Evolutionary conservation across 1,140 invertebrate genomes (phyloP).

Genomic region (Apis florea): DNA sequence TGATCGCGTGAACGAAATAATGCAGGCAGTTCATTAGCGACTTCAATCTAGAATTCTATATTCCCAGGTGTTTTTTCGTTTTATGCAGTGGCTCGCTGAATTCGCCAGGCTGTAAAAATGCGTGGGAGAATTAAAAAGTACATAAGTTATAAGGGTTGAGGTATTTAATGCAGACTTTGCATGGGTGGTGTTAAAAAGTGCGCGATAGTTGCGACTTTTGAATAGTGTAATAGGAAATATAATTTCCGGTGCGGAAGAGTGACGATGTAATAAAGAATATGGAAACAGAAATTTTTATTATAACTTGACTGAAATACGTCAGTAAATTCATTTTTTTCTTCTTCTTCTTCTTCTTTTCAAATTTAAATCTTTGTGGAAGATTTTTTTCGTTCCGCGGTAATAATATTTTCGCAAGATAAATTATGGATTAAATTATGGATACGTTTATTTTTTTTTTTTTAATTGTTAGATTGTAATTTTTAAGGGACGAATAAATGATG

Average conservation of each 20-base stretch:
- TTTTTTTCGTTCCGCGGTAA: background rate
- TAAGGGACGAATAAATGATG: too few relatives aligned
- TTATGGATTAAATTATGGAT: too few relatives aligned
- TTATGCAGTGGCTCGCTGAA: background rate
- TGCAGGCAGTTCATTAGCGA: background rate
- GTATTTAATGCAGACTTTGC: background rate
- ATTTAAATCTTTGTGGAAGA: background rate
- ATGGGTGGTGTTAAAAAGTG: background rate
- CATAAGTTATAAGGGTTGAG: background rate
- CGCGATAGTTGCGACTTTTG: background rate
- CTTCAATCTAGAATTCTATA: background rate
- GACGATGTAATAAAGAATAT: background rate
- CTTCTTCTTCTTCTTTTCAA: background rate
- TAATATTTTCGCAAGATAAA: background rate
- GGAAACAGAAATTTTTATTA: background rate
- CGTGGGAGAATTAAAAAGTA: background rate
- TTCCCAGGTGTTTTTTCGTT: background rate
- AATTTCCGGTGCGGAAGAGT: background rate
- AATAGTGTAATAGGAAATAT: background rate
- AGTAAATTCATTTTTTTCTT: background rate
- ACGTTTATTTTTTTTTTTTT: too few relatives aligned
- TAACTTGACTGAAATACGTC: background rate
- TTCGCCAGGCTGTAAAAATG: background rate
- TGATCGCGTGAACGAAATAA: conserved; percentile 4
- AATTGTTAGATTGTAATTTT: too few relatives aligned